Percentiles rank a stretch among this genome's conserved stretches.
Evolutionary conservation across 2,888 invertebrate genomes (phyloP).

Genomic region (Drosophila helvetica): DNA sequence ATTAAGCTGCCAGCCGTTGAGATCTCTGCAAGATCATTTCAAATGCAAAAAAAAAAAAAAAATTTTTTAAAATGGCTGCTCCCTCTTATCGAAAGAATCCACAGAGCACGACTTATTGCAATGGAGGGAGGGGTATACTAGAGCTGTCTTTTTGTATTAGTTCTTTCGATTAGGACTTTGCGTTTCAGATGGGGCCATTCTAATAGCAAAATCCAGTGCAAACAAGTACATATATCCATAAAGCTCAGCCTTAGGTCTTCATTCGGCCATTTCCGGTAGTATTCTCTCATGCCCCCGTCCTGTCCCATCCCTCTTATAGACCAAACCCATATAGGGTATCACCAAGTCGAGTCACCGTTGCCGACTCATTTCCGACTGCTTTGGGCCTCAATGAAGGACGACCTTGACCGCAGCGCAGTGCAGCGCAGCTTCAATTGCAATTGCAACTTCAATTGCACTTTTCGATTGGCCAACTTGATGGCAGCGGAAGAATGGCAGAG

Average conservation of each 20-base stretch:
- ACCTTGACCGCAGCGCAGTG: conserved; percentile 65
- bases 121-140: conserved; percentile 1
- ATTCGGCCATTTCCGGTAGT: too few species aligned
- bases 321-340: neutral
- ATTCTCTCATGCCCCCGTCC: too few species aligned
- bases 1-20: conserved; percentile 59
- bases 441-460: conserved; percentile 17
- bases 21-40: conserved; percentile 52
- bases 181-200: too few species aligned
- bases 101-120: conserved; percentile 59
- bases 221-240: too few species aligned
- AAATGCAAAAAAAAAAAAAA: conserved; percentile 24
- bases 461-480: conserved; percentile 18
- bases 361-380: conserved; percentile 16
- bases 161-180: neutral
- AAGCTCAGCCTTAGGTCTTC: too few species aligned
- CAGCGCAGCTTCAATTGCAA: conserved; percentile 34
- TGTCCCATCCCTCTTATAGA: too few species aligned
- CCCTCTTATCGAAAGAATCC: conserved; percentile 58
- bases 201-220: too few species aligned
- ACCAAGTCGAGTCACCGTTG: neutral
- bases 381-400: conserved; percentile 46
- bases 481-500: neutral
- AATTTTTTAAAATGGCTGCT: conserved; percentile 10
- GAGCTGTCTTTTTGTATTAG: neutral